A percentile compares a stretch with the other conserved stretches of the same genome.
Conservation (phyloP, 2,888 invertebrate genomes). For the Chymomyza caudatula region DNA sequence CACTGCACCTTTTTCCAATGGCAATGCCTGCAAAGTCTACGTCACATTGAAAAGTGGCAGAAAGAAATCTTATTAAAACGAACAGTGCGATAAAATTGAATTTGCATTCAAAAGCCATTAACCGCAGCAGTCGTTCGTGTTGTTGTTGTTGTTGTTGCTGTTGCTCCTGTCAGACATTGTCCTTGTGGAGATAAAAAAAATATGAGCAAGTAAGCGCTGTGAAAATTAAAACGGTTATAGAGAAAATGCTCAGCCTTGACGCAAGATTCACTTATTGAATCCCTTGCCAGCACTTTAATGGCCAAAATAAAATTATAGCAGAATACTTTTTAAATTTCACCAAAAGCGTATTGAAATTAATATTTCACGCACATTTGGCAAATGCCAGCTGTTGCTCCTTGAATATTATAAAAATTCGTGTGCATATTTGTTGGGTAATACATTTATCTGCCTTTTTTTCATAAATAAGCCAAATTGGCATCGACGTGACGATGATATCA, state of each 20-base stretch:
- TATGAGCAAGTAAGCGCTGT: conserved; percentile 26
- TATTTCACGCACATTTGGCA: conserved; percentile 52
- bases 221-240: neutral
- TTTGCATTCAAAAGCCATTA: conserved; percentile 78
- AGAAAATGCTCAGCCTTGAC: conserved; percentile 10
- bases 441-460: neutral
- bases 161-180: conserved; percentile 38
- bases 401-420: conserved; percentile 26
- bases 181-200: conserved; percentile 29
- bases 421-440: neutral
- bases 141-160: conserved; percentile 54
- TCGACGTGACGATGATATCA: conserved; percentile 26
- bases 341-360: conserved; percentile 31
- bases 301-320: neutral
- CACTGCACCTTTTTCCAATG: conserved; percentile 64
- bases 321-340: neutral
- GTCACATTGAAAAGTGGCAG: conserved; percentile 17
- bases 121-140: conserved; percentile 74
- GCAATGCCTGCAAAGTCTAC: conserved; percentile 15
- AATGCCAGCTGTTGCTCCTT: conserved; percentile 37
- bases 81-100: conserved; percentile 76
- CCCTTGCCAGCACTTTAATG: neutral
- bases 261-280: neutral
- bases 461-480: conserved; percentile 10
- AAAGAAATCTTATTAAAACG: conserved; percentile 75